Conservation (phyloP, 2,888 invertebrate species). For the Callyntrura guangdongensis region DNA sequence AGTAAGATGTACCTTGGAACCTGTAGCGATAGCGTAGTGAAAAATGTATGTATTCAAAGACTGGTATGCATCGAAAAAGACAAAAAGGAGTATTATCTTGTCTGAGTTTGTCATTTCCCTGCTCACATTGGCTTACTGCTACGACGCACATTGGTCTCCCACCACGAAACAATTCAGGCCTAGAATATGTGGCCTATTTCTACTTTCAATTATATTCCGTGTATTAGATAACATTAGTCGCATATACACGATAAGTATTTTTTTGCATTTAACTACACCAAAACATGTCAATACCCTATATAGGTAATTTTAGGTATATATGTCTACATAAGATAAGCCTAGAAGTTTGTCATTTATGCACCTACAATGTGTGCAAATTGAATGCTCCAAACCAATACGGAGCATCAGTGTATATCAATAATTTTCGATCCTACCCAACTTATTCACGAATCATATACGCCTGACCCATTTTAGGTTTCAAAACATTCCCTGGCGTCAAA, state of each 20-base stretch:
- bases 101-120: conserved; percentile 56
- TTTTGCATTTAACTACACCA: too few relatives aligned
- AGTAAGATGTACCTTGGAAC: conserved; percentile 2
- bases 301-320: too few relatives aligned
- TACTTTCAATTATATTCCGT: not conserved
- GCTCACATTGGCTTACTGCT: conserved; percentile 44
- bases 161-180: conserved; percentile 25
- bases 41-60: conserved; percentile 51
- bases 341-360: too few relatives aligned
- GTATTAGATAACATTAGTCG: not conserved
- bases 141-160: conserved; percentile 20
- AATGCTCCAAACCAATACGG: too few relatives aligned
- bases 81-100: conserved; percentile 63
- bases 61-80: conserved; percentile 34
- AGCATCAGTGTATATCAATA: too few relatives aligned
- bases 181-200: not conserved
- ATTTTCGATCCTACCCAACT: too few relatives aligned
- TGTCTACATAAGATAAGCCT: too few relatives aligned
- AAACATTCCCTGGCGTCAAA: too few relatives aligned
- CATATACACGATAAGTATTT: not conserved
- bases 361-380: too few relatives aligned
- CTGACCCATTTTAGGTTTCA: too few relatives aligned
- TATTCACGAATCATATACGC: too few relatives aligned
- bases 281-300: too few relatives aligned
- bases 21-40: conserved; percentile 36